These are phyloP conservation scores for Ctenopoma multispine DNA, from an alignment of 2,797 vertebrate species.

Conservation along the genomic window DNA sequence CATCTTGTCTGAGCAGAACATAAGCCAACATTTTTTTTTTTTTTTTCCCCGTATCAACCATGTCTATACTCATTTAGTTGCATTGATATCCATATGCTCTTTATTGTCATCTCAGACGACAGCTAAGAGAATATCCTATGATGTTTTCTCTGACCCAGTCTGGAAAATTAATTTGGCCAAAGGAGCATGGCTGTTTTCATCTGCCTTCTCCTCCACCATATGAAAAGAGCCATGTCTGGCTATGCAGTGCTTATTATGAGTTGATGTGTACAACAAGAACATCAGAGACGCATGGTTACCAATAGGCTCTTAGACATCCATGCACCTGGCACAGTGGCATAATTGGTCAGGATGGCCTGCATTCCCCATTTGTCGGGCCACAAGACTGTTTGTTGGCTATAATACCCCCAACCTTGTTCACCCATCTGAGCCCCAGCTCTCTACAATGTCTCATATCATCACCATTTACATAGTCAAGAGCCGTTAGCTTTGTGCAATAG, in stretches of 20 bases:
- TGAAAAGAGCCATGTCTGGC: constrained; percentile 80
- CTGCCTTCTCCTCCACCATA: constrained; percentile 67
- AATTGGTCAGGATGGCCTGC: constrained; percentile 84
- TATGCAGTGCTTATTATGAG: constrained; percentile 86
- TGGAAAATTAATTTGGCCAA: constrained; percentile 82
- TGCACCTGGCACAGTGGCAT: constrained; percentile 89
- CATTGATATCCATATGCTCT: constrained; percentile 31
- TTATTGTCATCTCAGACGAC: constrained; percentile 57
- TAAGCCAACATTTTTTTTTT: constrained; percentile 1
- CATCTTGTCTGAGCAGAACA: constrained; percentile 22
- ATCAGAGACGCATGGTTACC: constrained; percentile 86
- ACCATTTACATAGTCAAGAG: constrained; percentile 90
- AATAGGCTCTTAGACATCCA: constrained; percentile 86
- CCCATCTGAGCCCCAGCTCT: constrained; percentile 87
- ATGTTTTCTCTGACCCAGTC: constrained; percentile 67
- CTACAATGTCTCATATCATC: constrained; percentile 85
- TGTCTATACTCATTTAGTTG: constrained; percentile 40
- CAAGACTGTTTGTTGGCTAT: constrained; percentile 80
- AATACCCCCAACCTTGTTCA: constrained; percentile 82
- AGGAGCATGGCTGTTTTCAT: constrained; percentile 72
- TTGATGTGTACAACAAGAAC: constrained; percentile 86
- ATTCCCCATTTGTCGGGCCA: constrained; percentile 78
- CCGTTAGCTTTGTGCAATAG: constrained; percentile 85
- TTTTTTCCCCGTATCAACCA: constrained; percentile 15
- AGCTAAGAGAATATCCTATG: constrained; percentile 64